A percentile compares a stretch with the other conserved stretches of the same genome.
These are phyloP conservation scores for Erebia palarica DNA, from an alignment of 2,888 invertebrate species.

Conservation along the genomic window DNA sequence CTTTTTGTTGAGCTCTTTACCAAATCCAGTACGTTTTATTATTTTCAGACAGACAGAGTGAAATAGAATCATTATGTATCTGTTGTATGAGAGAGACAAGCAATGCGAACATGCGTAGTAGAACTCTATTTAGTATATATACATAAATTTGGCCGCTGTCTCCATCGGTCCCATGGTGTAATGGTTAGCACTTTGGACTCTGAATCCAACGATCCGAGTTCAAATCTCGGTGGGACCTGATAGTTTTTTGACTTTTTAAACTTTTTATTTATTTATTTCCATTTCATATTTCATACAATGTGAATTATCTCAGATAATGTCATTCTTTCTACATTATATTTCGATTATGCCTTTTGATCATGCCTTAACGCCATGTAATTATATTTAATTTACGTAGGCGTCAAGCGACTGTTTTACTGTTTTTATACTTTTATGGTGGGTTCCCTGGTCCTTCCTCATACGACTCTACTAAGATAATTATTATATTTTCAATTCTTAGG, in stretches of 20 bases:
- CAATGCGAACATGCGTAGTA: constrained; percentile 36
- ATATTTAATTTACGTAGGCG: constrained; percentile 5
- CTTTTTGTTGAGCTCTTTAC: no score
- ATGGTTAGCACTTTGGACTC: constrained; percentile 88
- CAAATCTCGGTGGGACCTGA: constrained; percentile 89
- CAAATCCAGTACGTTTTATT: no score
- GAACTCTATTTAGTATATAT: background rate
- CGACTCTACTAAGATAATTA: no score
- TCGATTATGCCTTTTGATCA: no score
- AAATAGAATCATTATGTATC: no score
- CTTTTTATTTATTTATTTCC: background rate
- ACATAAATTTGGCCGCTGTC: background rate
- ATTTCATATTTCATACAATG: background rate
- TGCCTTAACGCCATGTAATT: background rate
- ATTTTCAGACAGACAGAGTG: no score
- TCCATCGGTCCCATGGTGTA: constrained; percentile 82
- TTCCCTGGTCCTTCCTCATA: no score
- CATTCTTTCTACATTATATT: no score
- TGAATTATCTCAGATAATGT: no score
- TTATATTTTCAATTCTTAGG: no score
- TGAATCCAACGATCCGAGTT: constrained; percentile 90
- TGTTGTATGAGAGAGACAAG: constrained; percentile 34
- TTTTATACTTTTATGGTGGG: no score
- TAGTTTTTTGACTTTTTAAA: constrained; percentile 40
- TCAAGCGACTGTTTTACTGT: no score